phyloP scores from a whole-genome alignment of 2,797 vertebrate genomes.

The Gallinago nigripennis region DNA sequence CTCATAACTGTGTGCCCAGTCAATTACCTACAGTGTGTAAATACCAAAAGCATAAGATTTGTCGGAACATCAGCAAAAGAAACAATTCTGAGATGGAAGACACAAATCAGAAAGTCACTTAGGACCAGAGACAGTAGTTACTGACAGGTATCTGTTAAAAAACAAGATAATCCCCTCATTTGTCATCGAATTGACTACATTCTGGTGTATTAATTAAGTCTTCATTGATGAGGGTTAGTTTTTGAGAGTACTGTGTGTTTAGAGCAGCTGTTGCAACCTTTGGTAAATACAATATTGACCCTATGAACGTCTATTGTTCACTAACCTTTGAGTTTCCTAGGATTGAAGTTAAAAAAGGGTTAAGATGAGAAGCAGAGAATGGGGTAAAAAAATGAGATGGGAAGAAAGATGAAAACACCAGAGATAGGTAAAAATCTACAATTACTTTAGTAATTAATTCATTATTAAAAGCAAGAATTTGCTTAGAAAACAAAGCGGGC shows the following conservation, averaged over 20 bases:
- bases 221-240: neutral
- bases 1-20: neutral
- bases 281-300: neutral
- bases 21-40: neutral
- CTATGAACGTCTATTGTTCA: neutral
- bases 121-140: neutral
- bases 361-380: neutral
- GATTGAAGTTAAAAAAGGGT: neutral
- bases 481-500: neutral
- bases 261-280: neutral
- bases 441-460: neutral
- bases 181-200: neutral
- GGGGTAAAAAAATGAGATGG: neutral
- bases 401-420: neutral
- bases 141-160: neutral
- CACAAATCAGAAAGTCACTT: neutral
- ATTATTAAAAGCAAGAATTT: neutral
- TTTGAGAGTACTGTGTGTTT: neutral
- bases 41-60: neutral
- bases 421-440: neutral
- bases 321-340: neutral
- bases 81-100: neutral
- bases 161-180: neutral
- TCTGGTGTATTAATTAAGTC: neutral
- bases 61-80: neutral